A percentile compares a stretch with the other conserved stretches of the same genome.
Conservation (phyloP, 2,113 vertebrate species). For the Chrysochloris asiatica region DNA sequence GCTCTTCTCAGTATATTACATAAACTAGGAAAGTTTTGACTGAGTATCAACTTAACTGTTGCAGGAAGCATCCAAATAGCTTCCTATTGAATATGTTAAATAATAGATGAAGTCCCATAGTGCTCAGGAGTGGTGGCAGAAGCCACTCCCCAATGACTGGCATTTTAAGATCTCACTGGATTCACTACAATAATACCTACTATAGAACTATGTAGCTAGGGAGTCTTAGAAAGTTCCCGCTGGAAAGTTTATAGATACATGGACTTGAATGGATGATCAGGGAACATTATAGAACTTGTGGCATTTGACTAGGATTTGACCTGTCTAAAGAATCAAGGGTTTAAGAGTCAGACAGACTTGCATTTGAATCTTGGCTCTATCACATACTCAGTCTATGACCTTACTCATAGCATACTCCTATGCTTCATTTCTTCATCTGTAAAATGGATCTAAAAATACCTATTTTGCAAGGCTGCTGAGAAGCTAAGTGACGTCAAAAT, state of each 20-base stretch:
- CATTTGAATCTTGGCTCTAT: conserved; percentile 43
- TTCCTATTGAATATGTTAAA: neutral
- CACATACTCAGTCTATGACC: neutral
- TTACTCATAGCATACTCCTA: conserved; percentile 16
- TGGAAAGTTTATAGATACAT: neutral
- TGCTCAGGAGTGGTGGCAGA: neutral
- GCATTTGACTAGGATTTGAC: neutral
- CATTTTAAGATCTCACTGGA: neutral
- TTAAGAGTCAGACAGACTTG: neutral
- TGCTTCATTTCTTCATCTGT: conserved; percentile 32
- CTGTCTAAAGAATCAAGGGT: neutral
- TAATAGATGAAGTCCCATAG: neutral
- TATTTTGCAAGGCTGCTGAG: conserved; percentile 38
- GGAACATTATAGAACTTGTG: neutral
- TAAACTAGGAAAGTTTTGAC: conserved; percentile 23
- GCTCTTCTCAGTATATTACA: conserved; percentile 25
- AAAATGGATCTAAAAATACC: conserved; percentile 29
- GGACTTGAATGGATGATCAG: neutral
- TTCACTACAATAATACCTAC: conserved; percentile 11
- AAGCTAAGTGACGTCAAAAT: conserved; percentile 90
- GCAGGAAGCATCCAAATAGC: conserved; percentile 18
- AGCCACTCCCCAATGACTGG: conserved; percentile 6
- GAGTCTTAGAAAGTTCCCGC: conserved; percentile 9
- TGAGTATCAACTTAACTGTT: conserved; percentile 33
- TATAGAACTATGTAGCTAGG: neutral